A percentile compares a stretch with the other conserved stretches of the same genome.
Evolutionary conservation across 2,888 invertebrate genomes (phyloP).

Genomic region (Machimus rusticus): DNA sequence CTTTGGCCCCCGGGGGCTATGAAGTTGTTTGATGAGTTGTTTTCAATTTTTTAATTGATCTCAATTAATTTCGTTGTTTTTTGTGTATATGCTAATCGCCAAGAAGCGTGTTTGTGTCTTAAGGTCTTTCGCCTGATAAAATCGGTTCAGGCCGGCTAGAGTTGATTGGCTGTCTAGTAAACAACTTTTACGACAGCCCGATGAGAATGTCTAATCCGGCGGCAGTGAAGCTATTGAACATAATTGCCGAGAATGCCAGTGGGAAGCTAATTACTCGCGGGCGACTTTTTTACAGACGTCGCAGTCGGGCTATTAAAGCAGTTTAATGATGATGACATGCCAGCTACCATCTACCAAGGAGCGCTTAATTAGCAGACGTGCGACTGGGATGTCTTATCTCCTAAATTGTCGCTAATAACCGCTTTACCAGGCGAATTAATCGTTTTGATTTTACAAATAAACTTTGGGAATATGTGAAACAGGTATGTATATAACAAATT

Average conservation of each 20-base stretch:
- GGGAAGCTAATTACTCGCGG: constrained; percentile 19
- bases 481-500: neutral
- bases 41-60: constrained; percentile 23
- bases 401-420: neutral
- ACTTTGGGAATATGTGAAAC: neutral
- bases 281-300: neutral
- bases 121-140: constrained; percentile 5
- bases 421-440: neutral
- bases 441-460: neutral
- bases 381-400: neutral
- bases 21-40: constrained; percentile 24
- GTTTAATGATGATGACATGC: constrained; percentile 1
- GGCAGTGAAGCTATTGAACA: neutral
- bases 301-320: neutral
- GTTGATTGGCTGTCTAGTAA: constrained; percentile 11
- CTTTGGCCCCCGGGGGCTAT: neutral
- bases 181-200: constrained; percentile 29
- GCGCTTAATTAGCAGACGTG: constrained; percentile 1
- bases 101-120: neutral
- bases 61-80: constrained; percentile 17
- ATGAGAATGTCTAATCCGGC: constrained; percentile 29
- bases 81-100: neutral
- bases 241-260: constrained; percentile 23
- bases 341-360: neutral
- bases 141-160: neutral